phyloP scores from a whole-genome alignment of 92 coral and sea anemone species.

The Paramuricea clavata region DNA sequence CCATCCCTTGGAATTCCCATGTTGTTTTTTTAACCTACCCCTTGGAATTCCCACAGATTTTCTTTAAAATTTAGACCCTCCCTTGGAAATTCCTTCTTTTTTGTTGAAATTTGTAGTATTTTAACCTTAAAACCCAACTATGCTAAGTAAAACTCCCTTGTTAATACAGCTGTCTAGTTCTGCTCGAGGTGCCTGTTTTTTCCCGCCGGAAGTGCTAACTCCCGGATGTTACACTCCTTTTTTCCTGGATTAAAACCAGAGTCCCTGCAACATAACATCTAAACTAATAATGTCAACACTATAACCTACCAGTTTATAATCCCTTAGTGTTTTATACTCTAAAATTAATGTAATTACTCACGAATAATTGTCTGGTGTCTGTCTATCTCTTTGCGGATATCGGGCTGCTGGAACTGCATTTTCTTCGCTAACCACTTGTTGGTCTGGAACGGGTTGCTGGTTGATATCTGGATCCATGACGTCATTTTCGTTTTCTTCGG shows the following conservation, averaged over 20 bases:
- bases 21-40: no score
- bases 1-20: no score
- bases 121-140: no score
- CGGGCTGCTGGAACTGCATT: background rate
- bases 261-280: background rate
- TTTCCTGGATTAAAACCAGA: background rate
- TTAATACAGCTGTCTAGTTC: no score
- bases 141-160: no score
- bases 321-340: no score
- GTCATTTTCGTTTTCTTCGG: background rate
- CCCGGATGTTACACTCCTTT: background rate
- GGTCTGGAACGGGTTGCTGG: conserved; percentile 1
- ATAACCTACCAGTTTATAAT: background rate
- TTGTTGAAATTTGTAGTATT: no score
- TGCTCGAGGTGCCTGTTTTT: no score
- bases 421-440: background rate
- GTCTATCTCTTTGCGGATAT: background rate
- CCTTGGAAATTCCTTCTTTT: no score
- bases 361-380: background rate
- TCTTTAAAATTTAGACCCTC: no score
- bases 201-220: no score
- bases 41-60: no score
- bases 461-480: background rate
- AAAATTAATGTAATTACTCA: background rate
- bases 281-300: background rate